Percentiles rank a stretch among this genome's conserved stretches.
phyloP scores from a whole-genome alignment of 2,888 invertebrate genomes.

The Chrysolina oricalcia region DNA sequence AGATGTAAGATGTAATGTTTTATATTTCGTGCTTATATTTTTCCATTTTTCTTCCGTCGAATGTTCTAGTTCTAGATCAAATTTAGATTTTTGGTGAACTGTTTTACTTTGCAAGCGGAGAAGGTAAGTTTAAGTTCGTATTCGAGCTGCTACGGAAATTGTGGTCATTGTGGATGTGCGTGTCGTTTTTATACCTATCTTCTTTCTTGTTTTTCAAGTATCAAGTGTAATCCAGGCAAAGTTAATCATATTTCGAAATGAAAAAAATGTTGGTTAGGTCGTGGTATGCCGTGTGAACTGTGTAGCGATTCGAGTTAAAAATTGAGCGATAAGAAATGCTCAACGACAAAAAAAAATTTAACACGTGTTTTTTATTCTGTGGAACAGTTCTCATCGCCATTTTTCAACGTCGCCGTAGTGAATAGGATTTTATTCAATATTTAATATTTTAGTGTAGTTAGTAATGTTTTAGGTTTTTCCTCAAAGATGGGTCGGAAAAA shows the following conservation, averaged over 20 bases:
- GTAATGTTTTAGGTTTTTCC: not conserved
- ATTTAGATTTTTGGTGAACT: not conserved
- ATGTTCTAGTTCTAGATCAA: not conserved
- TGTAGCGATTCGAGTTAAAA: not conserved
- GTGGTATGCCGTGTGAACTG: not conserved
- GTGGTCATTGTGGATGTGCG: not conserved
- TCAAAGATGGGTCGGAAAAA: conserved; percentile 16
- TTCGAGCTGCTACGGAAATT: too few relatives aligned
- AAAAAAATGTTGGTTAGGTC: not conserved
- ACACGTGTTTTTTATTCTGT: conserved; percentile 1
- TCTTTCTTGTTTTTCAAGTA: not conserved
- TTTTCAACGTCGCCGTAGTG: not conserved
- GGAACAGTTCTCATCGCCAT: not conserved
- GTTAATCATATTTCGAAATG: not conserved
- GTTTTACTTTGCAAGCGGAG: not conserved
- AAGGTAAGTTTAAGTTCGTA: not conserved
- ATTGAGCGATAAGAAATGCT: not conserved
- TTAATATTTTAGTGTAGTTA: conserved; percentile 14
- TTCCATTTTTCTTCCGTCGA: not conserved
- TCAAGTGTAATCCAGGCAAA: too few relatives aligned
- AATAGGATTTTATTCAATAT: not conserved
- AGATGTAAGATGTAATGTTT: too few relatives aligned
- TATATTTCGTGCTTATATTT: not conserved
- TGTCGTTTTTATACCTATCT: not conserved
- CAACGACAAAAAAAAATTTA: not conserved